Evolutionary conservation across 2,797 vertebrate genomes (phyloP).

Genomic region (Vultur gryphus): DNA sequence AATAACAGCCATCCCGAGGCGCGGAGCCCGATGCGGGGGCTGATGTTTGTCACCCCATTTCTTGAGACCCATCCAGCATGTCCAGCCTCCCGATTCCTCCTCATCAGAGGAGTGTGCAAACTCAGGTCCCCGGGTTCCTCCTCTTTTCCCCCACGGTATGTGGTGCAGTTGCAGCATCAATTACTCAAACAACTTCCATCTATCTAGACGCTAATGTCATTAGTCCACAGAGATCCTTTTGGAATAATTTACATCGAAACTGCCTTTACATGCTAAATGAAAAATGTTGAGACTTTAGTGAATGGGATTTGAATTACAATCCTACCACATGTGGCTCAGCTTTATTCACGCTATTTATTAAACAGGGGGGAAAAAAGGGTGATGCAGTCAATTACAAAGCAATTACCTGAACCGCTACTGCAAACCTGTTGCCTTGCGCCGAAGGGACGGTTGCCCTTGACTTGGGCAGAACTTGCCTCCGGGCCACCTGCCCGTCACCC

Average conservation of each 20-base stretch:
- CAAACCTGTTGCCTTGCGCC: not conserved
- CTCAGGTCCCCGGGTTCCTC: not conserved
- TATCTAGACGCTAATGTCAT: conserved; percentile 82
- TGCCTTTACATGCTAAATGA: conserved; percentile 61
- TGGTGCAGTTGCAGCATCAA: conserved; percentile 72
- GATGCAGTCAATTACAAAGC: conserved; percentile 80
- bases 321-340: conserved; percentile 38
- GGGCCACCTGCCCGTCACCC: not conserved
- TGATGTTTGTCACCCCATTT: too few relatives aligned
- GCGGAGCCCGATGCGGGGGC: accelerated
- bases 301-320: conserved; percentile 51
- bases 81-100: not conserved
- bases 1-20: accelerated
- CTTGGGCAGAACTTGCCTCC: not conserved
- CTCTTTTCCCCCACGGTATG: not conserved
- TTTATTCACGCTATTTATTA: conserved; percentile 80
- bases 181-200: conserved; percentile 80
- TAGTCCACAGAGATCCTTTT: conserved; percentile 78
- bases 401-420: not conserved
- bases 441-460: not conserved
- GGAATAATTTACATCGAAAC: conserved; percentile 64
- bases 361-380: conserved; percentile 73
- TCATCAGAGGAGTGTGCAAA: not conserved
- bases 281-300: conserved; percentile 30
- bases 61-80: not conserved